phyloP scores from a whole-genome alignment of 2,797 vertebrate genomes.

The Clarias laeviceps region DNA sequence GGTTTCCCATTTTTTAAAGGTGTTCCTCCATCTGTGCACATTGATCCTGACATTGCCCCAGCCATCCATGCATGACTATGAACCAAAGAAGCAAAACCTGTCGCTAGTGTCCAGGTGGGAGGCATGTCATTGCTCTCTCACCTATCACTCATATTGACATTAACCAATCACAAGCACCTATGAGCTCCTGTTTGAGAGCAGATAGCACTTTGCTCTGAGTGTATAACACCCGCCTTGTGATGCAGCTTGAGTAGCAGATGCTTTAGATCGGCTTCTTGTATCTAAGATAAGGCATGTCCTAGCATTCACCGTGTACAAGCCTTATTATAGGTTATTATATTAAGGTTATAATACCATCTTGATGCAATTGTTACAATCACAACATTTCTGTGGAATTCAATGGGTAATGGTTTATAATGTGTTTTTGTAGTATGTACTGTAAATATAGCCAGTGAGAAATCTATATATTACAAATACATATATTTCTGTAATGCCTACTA shows the following conservation, averaged over 20 bases:
- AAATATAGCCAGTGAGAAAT: background rate
- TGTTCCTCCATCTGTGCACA: too few species aligned
- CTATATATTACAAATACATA: background rate
- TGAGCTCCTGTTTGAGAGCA: background rate
- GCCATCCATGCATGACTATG: too few species aligned
- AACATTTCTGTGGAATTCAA: background rate
- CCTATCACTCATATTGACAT: background rate
- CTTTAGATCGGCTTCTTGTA: background rate
- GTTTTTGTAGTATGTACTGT: background rate
- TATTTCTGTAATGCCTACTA: background rate
- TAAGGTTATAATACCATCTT: too few species aligned
- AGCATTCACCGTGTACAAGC: background rate
- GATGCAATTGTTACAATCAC: background rate
- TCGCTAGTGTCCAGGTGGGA: too few species aligned
- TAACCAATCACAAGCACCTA: background rate
- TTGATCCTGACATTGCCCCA: background rate
- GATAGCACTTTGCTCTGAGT: background rate
- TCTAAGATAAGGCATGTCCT: background rate
- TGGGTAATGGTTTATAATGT: background rate
- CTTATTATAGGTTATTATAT: background rate
- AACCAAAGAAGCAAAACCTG: background rate
- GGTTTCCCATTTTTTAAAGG: too few species aligned
- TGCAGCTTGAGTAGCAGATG: background rate
- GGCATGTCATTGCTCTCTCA: background rate
- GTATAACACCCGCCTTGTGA: background rate